Base-by-base conservation (phyloP, 1,140 invertebrate species). In the Orchesella cincta region DNA sequence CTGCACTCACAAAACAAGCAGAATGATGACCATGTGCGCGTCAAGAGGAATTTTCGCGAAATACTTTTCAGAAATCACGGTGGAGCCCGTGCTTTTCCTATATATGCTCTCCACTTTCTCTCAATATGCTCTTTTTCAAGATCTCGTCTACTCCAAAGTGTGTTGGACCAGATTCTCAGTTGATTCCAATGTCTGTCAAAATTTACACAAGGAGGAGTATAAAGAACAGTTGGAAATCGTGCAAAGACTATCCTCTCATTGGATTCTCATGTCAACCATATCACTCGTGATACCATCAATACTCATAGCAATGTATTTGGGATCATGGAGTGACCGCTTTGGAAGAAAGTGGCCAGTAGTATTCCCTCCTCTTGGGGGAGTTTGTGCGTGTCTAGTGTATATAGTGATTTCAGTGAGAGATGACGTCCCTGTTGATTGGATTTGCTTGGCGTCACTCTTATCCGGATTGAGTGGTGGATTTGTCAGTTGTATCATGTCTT, bases 51-150 rank as follows among this genome's bases (percentile, higher is more conserved):
- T 67, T 2, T n/a, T n/a, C n/a, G 23, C 12, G 14, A 57, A 57
- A 57, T 57, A 57, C n/a, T 29, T 67, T 1, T 29, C 62, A 33
- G 8, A 67, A 5, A 33, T 67, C 28, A 67, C 87, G 0, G 87
- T 89, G 3, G 88, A 89, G 80, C 88, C 88, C 3, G 84, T 88
- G 16, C 78, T 88, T 23, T 86, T 89, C 78, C 78, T 88, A 14
- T 88, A 86, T 81, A 87, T 88, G 85, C 79, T 88, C 35, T 84
- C 85, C 18, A 84, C 84, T 16, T 88, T 86, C 78, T 83, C 86
- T 52, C 84, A 86, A 70, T 85, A 83, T 64, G 83, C 85, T n/a
- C 83, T 86, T 1, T 81, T 87, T 62, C 87, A 88, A 81, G 86
- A 86, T 75, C 80, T 88, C 23, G 82, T 87, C 0, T 87, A 84